phyloP scores from a whole-genome alignment of 1,140 invertebrate species.

The Hypsibius dujardini region DNA sequence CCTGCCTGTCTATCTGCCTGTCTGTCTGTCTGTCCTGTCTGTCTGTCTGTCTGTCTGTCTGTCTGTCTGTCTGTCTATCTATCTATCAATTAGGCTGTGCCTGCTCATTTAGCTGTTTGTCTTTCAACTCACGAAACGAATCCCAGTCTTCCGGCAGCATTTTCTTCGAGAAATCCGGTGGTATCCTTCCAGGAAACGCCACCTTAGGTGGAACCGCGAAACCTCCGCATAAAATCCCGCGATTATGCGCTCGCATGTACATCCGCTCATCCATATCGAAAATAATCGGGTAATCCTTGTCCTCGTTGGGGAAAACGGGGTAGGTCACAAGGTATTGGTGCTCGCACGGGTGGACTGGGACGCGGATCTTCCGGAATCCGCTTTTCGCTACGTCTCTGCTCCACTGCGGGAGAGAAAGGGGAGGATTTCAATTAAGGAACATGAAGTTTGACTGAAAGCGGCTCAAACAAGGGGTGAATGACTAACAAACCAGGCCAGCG shows the following conservation, averaged over 20 bases:
- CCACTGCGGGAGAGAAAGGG: slow-evolving; percentile 31
- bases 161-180: not conserved
- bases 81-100: too few species aligned
- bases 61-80: too few species aligned
- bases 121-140: not conserved
- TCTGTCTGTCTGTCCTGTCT: too few species aligned
- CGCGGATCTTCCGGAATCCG: slow-evolving; percentile 33
- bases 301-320: slow-evolving; percentile 24
- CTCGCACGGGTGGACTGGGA: slow-evolving; percentile 40
- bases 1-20: too few species aligned
- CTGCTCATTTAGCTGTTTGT: not conserved
- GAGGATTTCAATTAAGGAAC: too few species aligned
- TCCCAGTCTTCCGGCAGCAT: slow-evolving; percentile 4
- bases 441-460: too few species aligned
- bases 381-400: slow-evolving; percentile 34
- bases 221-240: not conserved
- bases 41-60: too few species aligned
- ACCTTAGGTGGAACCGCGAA: not conserved
- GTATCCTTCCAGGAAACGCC: not conserved
- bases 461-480: too few species aligned
- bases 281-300: not conserved
- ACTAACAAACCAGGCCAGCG: slow-evolving; percentile 40
- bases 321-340: slow-evolving; percentile 40
- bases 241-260: not conserved
- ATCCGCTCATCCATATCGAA: not conserved